Percentiles rank a stretch among this genome's conserved stretches.
Evolutionary conservation across 2,797 vertebrate genomes (phyloP).

Genomic region (Morelia viridis): DNA sequence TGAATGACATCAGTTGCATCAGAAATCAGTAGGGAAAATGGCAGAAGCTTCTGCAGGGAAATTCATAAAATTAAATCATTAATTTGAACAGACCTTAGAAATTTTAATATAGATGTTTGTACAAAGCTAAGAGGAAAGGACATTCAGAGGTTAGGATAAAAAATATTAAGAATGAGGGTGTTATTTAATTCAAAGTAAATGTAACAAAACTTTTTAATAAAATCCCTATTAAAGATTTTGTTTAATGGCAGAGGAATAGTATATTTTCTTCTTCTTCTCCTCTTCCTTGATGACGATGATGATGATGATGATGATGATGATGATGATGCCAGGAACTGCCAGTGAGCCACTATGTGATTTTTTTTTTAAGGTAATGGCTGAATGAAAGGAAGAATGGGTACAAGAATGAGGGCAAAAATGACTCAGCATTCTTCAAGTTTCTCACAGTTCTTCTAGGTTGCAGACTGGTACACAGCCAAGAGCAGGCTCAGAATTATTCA

Average conservation of each 20-base stretch:
- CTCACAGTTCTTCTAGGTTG: not conserved
- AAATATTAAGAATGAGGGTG: not conserved
- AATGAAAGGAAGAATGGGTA: not conserved
- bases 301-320: not conserved
- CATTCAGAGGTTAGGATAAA: slow-evolving; percentile 16
- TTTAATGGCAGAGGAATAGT: not conserved
- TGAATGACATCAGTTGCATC: slow-evolving; percentile 11
- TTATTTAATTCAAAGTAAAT: not conserved
- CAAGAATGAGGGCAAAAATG: not conserved
- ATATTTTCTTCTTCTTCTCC: slow-evolving; percentile 14
- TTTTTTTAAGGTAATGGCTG: not conserved
- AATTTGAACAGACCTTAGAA: slow-evolving; percentile 14
- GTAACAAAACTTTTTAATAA: slow-evolving; percentile 9
- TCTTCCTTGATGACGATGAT: not conserved
- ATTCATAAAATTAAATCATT: slow-evolving; percentile 44
- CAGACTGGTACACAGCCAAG: not conserved
- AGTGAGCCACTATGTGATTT: not conserved
- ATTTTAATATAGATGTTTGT: slow-evolving; percentile 34
- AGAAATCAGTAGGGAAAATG: slow-evolving; percentile 24
- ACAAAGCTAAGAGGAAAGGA: not conserved
- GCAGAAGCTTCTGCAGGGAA: slow-evolving; percentile 29
- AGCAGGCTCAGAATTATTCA: not conserved
- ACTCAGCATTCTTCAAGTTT: not conserved
- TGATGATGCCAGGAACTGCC: not conserved
- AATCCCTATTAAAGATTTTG: not conserved